Base-by-base conservation (phyloP, 2,113 vertebrate species). In the Sebastes schlegelii region DNA sequence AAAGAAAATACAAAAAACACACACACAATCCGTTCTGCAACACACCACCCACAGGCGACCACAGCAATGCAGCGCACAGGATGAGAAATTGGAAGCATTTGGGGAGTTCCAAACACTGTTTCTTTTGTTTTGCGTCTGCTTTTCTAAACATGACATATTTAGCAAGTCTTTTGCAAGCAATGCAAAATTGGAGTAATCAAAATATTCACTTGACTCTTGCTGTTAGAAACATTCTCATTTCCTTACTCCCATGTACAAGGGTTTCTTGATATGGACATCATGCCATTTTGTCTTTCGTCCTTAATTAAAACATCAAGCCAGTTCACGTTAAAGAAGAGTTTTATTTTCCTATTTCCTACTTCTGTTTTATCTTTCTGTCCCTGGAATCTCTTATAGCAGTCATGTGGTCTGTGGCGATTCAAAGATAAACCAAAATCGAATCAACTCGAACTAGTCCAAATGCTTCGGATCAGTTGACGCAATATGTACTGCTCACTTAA, bases 51-150 rank as follows among this genome's bases (percentile, higher is more conserved):
- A 89, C 78, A 70, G 70, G 14, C 2, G 71, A 86, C 91, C 89
- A 84, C 92, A 93, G 82, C 84, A 77, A 92, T 92, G 91, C 79
- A 70, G 63, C 62, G 57, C 74, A 40, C 62, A 70, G 54, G 66
- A 77, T 45, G 34, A 72, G 60, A 57, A 83, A 89, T 60, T 52
- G 69, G 65, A 86, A 87, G 87, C 82, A 79, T 85, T 91, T 68
- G 49, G 74, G 70, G 74, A 85, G 77, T 76, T 86, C 16, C 71
- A 82, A 62, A 71, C 69, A 45, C 17, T 1, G 23, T 65, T 46
- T 51, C 76, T 42, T 88, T 89, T 92, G 45, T 88, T 80, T 10
- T 89, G 55, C 67, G 45, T 48, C 63, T 66, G 52, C 81, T 83
- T 76, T 83, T 68, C 69, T 76, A 71, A 63, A 23, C n/a, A 19